Evolutionary conservation across 92 coral and sea anemone species (phyloP), one percentile per base, ranked within the genome.

Genomic region (Scolanthus callimorphus): DNA sequence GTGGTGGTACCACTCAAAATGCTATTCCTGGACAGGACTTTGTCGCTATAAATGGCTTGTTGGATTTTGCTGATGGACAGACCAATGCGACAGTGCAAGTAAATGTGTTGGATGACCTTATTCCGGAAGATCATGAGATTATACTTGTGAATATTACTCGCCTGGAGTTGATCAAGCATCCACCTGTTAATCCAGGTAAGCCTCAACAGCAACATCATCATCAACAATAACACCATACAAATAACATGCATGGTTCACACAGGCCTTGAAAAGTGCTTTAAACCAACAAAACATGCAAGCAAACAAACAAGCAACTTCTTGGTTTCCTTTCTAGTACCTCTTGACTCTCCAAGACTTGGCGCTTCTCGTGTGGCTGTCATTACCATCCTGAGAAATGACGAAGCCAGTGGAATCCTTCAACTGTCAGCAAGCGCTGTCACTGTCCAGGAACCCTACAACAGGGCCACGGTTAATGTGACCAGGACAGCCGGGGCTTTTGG

Each of bases 401-500:
- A 94, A 59, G 99, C 99, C 12, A 94, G 74, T 54, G 99, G 99
- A 0, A 51, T 94, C 49, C 64, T 94, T 3, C 88, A 77, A 61
- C 81, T 94, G 51, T 74, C 99, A 0, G 78, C 90, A 3, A 70
- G 77, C 29, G 61, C 77, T 17, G 97, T 94, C 21, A 38, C 71
- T 25, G 96, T 94, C 1, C 66, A 60, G 30, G 99, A 94, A 47
- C 96, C 84, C 11, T 82, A 79, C 48, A 19, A 55, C 26, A 82
- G 73, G 20, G 38, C 94, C 31, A 76, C 88, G 51, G 70, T 94
- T 62, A 78, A 81, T 57, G 71, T 89, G 22, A 76, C 84, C 12
- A 85, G 99, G 65, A 77, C 72, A 0, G 91, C 69, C 22, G 99
- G 99, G 4, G 61, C 81, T 25, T 94, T 94, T 61, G 99, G 99